Evolutionary conservation across 1,140 invertebrate genomes (phyloP), one percentile per base, ranked within the genome.

Genomic region (Lithobius niger): DNA sequence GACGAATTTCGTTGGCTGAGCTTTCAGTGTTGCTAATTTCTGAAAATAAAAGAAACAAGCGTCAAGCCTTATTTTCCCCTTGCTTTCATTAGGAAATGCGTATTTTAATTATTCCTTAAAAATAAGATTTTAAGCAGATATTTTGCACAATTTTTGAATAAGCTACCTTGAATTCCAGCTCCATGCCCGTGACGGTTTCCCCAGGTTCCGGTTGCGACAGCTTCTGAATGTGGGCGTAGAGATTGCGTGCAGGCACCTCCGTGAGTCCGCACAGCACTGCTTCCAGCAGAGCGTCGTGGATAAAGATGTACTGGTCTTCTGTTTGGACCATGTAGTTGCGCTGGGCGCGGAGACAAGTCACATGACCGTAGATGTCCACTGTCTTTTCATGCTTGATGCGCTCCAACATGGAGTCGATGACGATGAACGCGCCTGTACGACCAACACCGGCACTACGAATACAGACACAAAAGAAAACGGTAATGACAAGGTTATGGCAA

Each of bases 271-370:
- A 93, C 45, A 93, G 84, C 0, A 97, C 89, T 1, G 94, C 94
- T 71, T 99, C 96, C 6, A 98, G 73, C 1, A 97, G 77, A 4
- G 93, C 84, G 68, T 99, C 96, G 68, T 99, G 94, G 60, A 99
- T 98, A 73, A 99, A 99, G 54, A 99, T 93, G 69, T 99, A 99
- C 70, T 99, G 97, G 69, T 99, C 96, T 70, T 99, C 96, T 0
- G 96, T 99, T 71, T 71, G 74, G 26, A 82, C 79, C 91, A 96
- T 97, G 68, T 96, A 97, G 67, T 95, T 95, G 51, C 97, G 79
- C 70, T 99, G 97, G 13, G 94, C 89, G 55, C 97, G 79, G 21
- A 99, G 74, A 66, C 91, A 95, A 2, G 94, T 99, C 2, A 99
- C 95, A 74, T 97, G 94, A 2, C 95, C 96, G 67, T 98, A 99